Percentiles rank a stretch among this genome's conserved stretches.
phyloP scores from a whole-genome alignment of 2,797 vertebrate species.

The Brotula barbata region DNA sequence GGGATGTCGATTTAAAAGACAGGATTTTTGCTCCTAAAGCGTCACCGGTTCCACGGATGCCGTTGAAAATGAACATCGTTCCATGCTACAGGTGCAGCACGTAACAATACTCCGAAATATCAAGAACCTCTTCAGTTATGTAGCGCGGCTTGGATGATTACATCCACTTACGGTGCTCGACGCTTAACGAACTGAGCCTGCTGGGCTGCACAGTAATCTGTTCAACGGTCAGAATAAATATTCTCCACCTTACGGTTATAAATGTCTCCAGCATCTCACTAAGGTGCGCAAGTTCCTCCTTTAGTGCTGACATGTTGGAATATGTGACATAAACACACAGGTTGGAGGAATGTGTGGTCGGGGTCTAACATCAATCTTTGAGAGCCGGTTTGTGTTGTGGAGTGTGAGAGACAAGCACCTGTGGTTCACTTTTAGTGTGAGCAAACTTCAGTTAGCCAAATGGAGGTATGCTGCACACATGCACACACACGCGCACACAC shows the following conservation, averaged over 20 bases:
- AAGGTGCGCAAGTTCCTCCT: neutral
- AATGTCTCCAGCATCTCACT: neutral
- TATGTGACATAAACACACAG: constrained; percentile 6
- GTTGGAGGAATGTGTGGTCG: constrained; percentile 20
- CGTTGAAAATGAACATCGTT: no score
- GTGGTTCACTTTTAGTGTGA: constrained; percentile 52
- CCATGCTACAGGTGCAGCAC: no score
- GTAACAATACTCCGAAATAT: no score
- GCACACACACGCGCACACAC: constrained; percentile 8
- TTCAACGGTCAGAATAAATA: neutral
- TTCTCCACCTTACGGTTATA: neutral
- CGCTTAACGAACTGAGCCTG: no score
- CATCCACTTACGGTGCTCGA: no score
- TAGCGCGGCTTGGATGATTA: no score
- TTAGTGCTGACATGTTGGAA: constrained; percentile 1
- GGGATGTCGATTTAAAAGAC: no score
- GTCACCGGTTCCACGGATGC: no score
- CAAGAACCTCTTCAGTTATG: no score
- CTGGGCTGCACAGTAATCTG: neutral
- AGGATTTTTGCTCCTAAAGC: no score
- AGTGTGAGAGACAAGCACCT: constrained; percentile 40
- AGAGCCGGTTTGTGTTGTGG: constrained; percentile 7
- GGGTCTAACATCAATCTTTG: constrained; percentile 6
- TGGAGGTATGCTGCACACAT: constrained; percentile 42
- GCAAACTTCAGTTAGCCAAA: constrained; percentile 51